Base-by-base conservation (phyloP, 2,888 invertebrate genomes). In the Chrysodeixis includens region DNA sequence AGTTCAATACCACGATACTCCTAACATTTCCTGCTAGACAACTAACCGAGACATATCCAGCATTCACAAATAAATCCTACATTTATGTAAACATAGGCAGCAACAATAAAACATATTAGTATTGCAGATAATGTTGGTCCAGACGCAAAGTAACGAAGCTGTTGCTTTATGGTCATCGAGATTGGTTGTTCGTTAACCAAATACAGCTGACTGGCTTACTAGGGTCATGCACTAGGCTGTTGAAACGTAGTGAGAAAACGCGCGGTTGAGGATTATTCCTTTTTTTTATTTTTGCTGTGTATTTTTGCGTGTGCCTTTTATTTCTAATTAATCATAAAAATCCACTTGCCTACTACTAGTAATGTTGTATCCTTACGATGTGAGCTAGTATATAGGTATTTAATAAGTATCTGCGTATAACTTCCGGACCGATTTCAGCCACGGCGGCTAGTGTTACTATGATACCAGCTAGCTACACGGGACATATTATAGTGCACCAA, bases 161-260 rank as follows among this genome's bases (percentile, higher is more conserved):
- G 75, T 56, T 71, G 71, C 51, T 82, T 75, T 82, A 82, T 78
- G 67, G 69, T 66, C 62, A 57, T 70, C 74, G 70, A 71, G 71
- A 74, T 69, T 61, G 35, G 73, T 64, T 72, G 75, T 78, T 71
- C 65, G 60, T 69, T 74, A 65, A 75, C 76, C 77, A 73, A 79
- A 81, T 78, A 71, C 68, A 67, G 70, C 40, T 58, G 54, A 56
- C 54, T 69, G 40, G 56, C 51, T 52, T 54, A 35, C 56, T 55
- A 18, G n/a, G 6, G 35, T 51, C 10, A 62, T 71, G 67, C 71
- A 78, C 76, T 74, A 14, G 20, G 55, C 1, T 1, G 20, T 0
- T 0, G 0, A 59, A 59, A 64, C 58, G 65, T 4, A 7, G 55
- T 54, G 52, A 7, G 7, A 32, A 6, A 49, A 40, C 3, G 18